These are phyloP conservation scores for Trissolcus basalis DNA, from an alignment of 1,140 invertebrate species.

Conservation along the genomic window DNA sequence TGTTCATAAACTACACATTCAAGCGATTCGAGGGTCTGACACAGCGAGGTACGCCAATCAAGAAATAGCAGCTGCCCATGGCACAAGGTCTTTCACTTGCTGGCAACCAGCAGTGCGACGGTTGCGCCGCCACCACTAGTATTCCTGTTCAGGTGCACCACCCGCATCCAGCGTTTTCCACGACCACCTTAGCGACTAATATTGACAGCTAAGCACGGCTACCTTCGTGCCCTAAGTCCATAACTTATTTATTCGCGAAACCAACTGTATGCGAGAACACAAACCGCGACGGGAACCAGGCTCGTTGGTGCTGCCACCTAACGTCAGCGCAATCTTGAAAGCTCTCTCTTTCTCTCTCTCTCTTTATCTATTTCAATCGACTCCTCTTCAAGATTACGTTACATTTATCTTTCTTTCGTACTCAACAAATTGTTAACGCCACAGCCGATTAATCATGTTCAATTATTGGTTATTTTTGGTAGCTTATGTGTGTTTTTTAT, in stretches of 20 bases:
- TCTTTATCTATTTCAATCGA: constrained; percentile 10
- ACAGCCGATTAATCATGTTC: not conserved
- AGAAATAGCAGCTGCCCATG: constrained; percentile 80
- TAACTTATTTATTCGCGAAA: constrained; percentile 16
- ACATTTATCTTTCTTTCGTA: not conserved
- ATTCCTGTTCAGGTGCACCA: constrained; percentile 72
- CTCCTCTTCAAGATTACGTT: constrained; percentile 5
- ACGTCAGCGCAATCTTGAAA: constrained; percentile 3
- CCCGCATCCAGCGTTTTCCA: constrained; percentile 64
- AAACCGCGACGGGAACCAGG: not conserved
- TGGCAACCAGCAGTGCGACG: constrained; percentile 64
- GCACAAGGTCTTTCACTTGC: constrained; percentile 54
- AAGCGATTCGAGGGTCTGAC: constrained; percentile 98
- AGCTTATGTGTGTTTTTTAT: no score
- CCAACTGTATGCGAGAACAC: constrained; percentile 1
- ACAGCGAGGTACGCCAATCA: constrained; percentile 86
- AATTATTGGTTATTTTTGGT: not conserved
- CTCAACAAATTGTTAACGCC: not conserved
- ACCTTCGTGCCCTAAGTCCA: constrained; percentile 3
- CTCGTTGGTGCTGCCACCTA: constrained; percentile 12
- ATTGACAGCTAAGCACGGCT: constrained; percentile 52
- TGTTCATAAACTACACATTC: constrained; percentile 99
- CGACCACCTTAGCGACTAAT: constrained; percentile 42
- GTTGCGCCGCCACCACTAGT: constrained; percentile 43
- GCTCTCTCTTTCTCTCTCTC: constrained; percentile 23